Evolutionary conservation across 2,888 invertebrate genomes (phyloP).

Genomic region (Nowickia ferox): DNA sequence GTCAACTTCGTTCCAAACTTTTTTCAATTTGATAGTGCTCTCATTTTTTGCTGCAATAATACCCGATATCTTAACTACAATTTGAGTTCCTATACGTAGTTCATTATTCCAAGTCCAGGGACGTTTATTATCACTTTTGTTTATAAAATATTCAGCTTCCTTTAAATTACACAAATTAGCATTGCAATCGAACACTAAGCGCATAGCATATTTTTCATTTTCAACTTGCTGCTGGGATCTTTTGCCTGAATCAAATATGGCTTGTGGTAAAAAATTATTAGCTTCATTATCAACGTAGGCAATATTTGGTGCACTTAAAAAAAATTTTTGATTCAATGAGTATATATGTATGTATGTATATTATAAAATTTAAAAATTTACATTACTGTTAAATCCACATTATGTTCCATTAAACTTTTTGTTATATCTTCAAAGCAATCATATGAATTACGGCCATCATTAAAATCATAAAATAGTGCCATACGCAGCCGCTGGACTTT

Average conservation of each 20-base stretch:
- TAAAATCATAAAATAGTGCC: conserved; percentile 87
- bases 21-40: conserved; percentile 78
- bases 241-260: conserved; percentile 74
- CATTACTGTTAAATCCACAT: conserved; percentile 87
- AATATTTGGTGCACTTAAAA: conserved; percentile 80
- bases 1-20: conserved; percentile 82
- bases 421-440: conserved; percentile 84
- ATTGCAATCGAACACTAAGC: conserved; percentile 76
- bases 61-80: conserved; percentile 86
- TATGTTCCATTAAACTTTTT: conserved; percentile 84
- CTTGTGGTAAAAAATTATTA: conserved; percentile 75
- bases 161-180: conserved; percentile 84
- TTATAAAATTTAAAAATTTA: conserved; percentile 81
- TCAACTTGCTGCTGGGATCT: conserved; percentile 76
- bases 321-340: background rate
- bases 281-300: conserved; percentile 79
- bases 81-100: conserved; percentile 85
- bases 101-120: conserved; percentile 87
- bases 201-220: conserved; percentile 83
- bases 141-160: conserved; percentile 86
- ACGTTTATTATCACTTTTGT: conserved; percentile 84
- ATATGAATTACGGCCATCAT: conserved; percentile 83
- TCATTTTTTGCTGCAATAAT: conserved; percentile 85
- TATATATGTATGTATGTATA: background rate
- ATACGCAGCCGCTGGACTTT: conserved; percentile 84